phyloP scores from a whole-genome alignment of 2,888 invertebrate species.

The Ischnus inquisitorius region DNA sequence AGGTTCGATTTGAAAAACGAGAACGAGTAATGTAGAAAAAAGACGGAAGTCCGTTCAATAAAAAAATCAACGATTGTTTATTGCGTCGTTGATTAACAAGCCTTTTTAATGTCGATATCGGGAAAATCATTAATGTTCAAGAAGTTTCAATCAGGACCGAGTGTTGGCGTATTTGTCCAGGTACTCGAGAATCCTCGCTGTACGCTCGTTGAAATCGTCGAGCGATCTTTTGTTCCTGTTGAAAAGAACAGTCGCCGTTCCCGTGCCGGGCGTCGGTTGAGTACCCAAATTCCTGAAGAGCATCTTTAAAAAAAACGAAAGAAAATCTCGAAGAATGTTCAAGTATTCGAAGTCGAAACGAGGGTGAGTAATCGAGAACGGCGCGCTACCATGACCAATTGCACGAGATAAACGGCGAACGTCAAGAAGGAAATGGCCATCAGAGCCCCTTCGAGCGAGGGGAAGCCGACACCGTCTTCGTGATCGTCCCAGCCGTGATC shows the following conservation, averaged over 20 bases:
- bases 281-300: conserved; percentile 77
- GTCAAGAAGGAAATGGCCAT: conserved; percentile 94
- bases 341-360: not conserved
- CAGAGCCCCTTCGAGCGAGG: conserved; percentile 92
- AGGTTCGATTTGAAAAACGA: too few species aligned
- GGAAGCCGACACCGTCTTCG: conserved; percentile 90
- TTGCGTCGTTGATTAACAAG: not conserved
- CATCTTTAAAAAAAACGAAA: conserved; percentile 78
- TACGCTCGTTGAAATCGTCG: conserved; percentile 75
- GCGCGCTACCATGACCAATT: conserved; percentile 90
- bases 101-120: not conserved
- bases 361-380: not conserved
- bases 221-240: conserved; percentile 80
- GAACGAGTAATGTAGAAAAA: too few species aligned
- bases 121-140: too few species aligned
- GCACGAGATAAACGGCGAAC: conserved; percentile 94
- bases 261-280: conserved; percentile 12
- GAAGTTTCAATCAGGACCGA: too few species aligned
- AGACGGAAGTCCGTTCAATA: too few species aligned
- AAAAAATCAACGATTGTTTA: conserved; percentile 4
- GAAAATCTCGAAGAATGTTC: not conserved
- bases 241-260: conserved; percentile 75
- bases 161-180: conserved; percentile 67
- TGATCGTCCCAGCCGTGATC: conserved; percentile 80
- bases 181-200: conserved; percentile 77